These are phyloP conservation scores for Perdita meconis DNA, from an alignment of 2,888 invertebrate genomes.

Conservation along the genomic window DNA sequence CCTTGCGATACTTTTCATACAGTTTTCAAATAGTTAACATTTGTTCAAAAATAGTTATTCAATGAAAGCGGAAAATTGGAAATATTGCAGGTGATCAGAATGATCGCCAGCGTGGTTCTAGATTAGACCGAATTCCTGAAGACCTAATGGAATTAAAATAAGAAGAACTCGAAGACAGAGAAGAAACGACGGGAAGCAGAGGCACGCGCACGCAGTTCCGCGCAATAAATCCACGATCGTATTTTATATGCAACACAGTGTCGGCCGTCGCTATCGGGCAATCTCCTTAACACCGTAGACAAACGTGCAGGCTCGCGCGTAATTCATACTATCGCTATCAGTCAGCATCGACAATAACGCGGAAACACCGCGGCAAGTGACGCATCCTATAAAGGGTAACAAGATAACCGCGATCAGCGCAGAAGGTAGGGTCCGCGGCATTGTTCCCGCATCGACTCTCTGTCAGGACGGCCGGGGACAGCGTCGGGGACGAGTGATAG, in stretches of 20 bases:
- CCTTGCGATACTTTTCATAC: no score
- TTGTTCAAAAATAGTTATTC: no score
- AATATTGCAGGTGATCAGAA: no score
- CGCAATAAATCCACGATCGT: slow-evolving; percentile 38
- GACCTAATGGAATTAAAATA: no score
- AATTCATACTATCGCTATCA: slow-evolving; percentile 48
- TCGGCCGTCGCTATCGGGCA: slow-evolving; percentile 15
- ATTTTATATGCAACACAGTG: slow-evolving; percentile 28
- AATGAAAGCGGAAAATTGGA: no score
- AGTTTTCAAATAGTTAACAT: no score
- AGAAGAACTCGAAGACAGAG: no score
- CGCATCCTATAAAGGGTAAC: slow-evolving; percentile 45
- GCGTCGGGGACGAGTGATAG: slow-evolving; percentile 24
- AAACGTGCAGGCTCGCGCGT: slow-evolving; percentile 30
- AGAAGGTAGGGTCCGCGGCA: slow-evolving; percentile 23
- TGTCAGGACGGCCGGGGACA: slow-evolving; percentile 6
- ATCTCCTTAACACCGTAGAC: slow-evolving; percentile 34
- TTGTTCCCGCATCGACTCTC: slow-evolving; percentile 44
- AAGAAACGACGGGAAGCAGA: background rate
- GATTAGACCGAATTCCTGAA: no score
- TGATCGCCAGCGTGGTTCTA: no score
- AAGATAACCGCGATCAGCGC: slow-evolving; percentile 40
- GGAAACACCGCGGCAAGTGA: slow-evolving; percentile 47
- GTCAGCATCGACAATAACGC: slow-evolving; percentile 54
- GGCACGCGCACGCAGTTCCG: background rate